Conservation (phyloP, 2,113 vertebrate species). For the Prolemur simus region DNA sequence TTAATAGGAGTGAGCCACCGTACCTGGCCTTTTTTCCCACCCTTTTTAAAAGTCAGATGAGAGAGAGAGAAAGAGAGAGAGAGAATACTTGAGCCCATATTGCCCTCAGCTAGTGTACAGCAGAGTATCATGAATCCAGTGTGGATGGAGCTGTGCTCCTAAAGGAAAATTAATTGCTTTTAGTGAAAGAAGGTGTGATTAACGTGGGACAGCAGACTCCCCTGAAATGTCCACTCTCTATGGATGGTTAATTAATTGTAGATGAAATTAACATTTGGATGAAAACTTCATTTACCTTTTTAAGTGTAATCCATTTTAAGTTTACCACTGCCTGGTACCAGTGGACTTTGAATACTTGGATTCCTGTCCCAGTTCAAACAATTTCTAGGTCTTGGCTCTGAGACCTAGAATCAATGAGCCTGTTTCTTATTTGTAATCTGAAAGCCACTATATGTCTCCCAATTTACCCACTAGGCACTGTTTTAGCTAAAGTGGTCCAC, state of each 20-base stretch:
- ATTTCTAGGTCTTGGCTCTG: background rate
- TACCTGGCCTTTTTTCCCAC: too few species aligned
- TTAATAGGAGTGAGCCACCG: too few species aligned
- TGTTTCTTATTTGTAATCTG: background rate
- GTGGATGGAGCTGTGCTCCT: background rate
- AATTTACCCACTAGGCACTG: fast-evolving
- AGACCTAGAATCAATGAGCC: background rate
- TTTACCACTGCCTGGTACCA: background rate
- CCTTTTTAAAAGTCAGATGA: background rate
- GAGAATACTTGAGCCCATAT: background rate
- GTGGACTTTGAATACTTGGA: background rate
- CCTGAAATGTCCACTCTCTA: background rate
- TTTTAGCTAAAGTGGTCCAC: background rate
- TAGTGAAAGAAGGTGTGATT: background rate
- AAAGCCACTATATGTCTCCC: background rate
- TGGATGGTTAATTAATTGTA: background rate
- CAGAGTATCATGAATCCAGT: background rate
- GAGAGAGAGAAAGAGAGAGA: background rate
- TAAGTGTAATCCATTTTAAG: background rate
- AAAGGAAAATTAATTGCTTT: background rate
- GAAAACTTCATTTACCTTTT: background rate
- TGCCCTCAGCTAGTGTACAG: background rate
- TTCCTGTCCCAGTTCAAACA: background rate
- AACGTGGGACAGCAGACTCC: background rate
- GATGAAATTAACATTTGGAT: background rate